These are phyloP conservation scores for Nesidiocoris tenuis DNA, from an alignment of 2,888 invertebrate species.

Conservation along the genomic window DNA sequence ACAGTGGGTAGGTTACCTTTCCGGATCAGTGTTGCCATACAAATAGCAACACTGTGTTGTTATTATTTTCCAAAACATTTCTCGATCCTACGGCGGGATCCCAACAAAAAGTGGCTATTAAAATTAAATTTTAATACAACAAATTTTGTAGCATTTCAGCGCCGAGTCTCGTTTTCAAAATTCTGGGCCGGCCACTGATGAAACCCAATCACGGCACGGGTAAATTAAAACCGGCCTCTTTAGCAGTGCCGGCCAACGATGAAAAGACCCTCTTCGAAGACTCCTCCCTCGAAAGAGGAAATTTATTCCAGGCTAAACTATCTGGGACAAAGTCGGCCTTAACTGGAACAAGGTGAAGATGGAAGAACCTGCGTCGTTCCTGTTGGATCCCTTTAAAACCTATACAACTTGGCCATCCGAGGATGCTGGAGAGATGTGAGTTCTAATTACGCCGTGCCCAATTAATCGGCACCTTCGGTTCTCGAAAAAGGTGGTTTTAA, in stretches of 20 bases:
- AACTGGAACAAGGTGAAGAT: conserved; percentile 7
- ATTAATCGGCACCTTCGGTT: conserved; percentile 39
- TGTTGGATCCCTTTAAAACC: background rate
- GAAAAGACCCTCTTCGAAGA: conserved; percentile 16
- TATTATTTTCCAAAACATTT: too few species aligned
- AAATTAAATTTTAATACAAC: too few species aligned
- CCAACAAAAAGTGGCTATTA: too few species aligned
- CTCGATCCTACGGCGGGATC: too few species aligned
- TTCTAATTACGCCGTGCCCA: conserved; percentile 39
- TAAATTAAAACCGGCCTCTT: conserved; percentile 17
- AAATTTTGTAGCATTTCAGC: too few species aligned
- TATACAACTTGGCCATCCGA: background rate
- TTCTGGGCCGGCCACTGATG: too few species aligned
- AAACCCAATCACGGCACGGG: conserved; percentile 30
- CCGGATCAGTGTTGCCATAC: too few species aligned
- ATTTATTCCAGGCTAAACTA: conserved; percentile 40
- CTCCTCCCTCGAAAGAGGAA: conserved; percentile 13
- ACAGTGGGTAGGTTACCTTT: too few species aligned
- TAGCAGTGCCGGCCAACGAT: conserved; percentile 13
- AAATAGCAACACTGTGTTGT: too few species aligned
- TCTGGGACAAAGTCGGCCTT: conserved; percentile 33
- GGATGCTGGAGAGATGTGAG: conserved; percentile 20
- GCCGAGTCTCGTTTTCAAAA: too few species aligned
- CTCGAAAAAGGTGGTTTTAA: conserved; percentile 10
- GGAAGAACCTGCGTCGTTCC: background rate